phyloP scores from a whole-genome alignment of 1,140 invertebrate species.

The Atta cephalotes region DNA sequence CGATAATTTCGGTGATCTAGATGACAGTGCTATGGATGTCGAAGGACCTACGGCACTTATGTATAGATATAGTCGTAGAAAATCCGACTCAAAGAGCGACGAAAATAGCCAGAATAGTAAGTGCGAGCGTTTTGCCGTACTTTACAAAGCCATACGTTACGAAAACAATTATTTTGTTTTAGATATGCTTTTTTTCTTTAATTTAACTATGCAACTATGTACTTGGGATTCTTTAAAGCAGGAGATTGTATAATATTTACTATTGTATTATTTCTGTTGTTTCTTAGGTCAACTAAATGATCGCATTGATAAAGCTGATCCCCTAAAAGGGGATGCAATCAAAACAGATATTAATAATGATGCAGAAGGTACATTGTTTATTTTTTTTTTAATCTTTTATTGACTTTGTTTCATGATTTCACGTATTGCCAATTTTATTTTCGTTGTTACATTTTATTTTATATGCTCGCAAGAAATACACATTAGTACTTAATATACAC shows the following conservation, averaged over 20 bases:
- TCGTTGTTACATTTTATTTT: slow-evolving; percentile 27
- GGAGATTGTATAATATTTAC: slow-evolving; percentile 23
- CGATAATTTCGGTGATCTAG: slow-evolving; percentile 82
- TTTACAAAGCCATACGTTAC: not conserved
- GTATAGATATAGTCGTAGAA: slow-evolving; percentile 83
- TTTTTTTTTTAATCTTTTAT: slow-evolving; percentile 74
- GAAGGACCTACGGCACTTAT: slow-evolving; percentile 80
- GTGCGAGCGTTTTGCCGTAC: slow-evolving; percentile 53
- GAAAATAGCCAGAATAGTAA: slow-evolving; percentile 84
- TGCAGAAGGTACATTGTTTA: slow-evolving; percentile 81
- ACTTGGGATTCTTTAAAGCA: slow-evolving; percentile 5
- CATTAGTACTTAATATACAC: not conserved
- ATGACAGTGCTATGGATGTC: slow-evolving; percentile 82
- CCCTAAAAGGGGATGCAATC: slow-evolving; percentile 80
- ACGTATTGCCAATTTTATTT: slow-evolving; percentile 13
- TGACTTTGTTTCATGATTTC: slow-evolving; percentile 33
- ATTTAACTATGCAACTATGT: slow-evolving; percentile 18
- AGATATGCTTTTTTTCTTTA: slow-evolving; percentile 36
- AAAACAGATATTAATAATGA: slow-evolving; percentile 84
- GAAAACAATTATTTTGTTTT: slow-evolving; percentile 8
- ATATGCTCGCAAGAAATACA: slow-evolving; percentile 1
- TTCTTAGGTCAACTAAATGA: slow-evolving; percentile 84
- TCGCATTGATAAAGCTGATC: slow-evolving; percentile 82
- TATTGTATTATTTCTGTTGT: slow-evolving; percentile 79
- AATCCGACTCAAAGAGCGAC: slow-evolving; percentile 83